phyloP scores from a whole-genome alignment of 2,797 vertebrate species.

The Chloroceryle amazona region DNA sequence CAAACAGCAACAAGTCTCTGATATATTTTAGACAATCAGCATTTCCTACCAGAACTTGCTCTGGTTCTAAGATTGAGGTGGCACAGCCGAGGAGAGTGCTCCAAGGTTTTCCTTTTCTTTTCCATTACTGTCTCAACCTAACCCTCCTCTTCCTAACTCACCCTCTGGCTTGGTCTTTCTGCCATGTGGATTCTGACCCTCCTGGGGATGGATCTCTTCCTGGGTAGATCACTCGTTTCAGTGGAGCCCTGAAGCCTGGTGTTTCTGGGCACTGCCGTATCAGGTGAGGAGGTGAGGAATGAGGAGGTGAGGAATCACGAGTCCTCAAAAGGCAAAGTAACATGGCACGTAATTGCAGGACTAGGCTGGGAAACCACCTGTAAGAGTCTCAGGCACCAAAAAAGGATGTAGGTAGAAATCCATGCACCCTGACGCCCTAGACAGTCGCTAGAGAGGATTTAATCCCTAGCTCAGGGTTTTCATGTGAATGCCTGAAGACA shows the following conservation, averaged over 20 bases:
- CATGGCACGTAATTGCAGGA: neutral
- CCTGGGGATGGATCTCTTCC: neutral
- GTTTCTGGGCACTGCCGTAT: neutral
- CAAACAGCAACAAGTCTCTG: neutral
- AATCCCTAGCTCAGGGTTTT: neutral
- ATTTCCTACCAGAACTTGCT: neutral
- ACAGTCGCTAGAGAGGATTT: neutral
- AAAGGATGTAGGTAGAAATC: neutral
- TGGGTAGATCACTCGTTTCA: neutral
- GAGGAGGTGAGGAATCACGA: neutral
- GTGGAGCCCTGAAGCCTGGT: neutral
- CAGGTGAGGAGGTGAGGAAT: neutral
- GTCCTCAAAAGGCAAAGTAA: neutral
- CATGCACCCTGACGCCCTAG: neutral
- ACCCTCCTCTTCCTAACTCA: neutral
- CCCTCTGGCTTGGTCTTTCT: neutral
- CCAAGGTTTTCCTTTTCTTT: neutral
- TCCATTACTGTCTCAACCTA: neutral
- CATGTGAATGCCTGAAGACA: neutral
- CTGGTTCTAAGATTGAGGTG: neutral
- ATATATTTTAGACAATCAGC: neutral
- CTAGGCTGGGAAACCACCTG: neutral
- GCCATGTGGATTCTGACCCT: rapidly evolving
- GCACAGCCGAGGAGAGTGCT: neutral
- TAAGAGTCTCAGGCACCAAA: neutral